Conservation (phyloP, 2,797 vertebrate genomes). For the Pangasius djambal region DNA sequence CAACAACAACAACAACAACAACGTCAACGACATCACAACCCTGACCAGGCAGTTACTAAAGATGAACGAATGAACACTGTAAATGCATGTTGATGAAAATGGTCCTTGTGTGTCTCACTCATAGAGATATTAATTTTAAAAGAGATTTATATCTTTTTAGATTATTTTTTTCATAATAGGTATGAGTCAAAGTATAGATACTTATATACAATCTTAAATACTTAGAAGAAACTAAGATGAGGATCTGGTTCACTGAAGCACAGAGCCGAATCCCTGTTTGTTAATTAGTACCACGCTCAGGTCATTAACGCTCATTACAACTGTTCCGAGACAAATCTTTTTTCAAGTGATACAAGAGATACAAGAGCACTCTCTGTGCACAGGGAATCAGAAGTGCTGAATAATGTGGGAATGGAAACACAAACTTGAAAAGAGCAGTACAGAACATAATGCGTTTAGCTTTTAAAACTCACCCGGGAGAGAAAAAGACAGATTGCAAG, state of each 20-base stretch:
- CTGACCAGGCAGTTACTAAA: background rate
- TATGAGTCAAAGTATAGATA: background rate
- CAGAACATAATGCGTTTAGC: background rate
- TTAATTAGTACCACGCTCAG: conserved; percentile 19
- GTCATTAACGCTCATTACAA: conserved; percentile 4
- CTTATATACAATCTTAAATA: too few relatives aligned
- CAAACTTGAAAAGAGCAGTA: background rate
- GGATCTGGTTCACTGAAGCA: background rate
- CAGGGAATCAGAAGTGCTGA: background rate
- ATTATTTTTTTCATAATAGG: background rate
- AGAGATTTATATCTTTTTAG: background rate
- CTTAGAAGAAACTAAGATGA: background rate
- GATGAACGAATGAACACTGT: background rate
- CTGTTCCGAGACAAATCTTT: background rate
- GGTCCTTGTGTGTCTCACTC: background rate
- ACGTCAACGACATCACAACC: background rate
- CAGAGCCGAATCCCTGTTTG: background rate
- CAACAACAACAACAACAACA: background rate
- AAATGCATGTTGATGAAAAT: background rate
- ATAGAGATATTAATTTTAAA: background rate
- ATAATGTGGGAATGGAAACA: background rate
- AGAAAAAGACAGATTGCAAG: background rate
- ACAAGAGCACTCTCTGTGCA: background rate
- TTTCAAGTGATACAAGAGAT: background rate
- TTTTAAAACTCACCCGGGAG: conserved; percentile 1